Evolutionary conservation across 1,140 invertebrate genomes (phyloP).

Genomic region (Drosophila lacertosa): DNA sequence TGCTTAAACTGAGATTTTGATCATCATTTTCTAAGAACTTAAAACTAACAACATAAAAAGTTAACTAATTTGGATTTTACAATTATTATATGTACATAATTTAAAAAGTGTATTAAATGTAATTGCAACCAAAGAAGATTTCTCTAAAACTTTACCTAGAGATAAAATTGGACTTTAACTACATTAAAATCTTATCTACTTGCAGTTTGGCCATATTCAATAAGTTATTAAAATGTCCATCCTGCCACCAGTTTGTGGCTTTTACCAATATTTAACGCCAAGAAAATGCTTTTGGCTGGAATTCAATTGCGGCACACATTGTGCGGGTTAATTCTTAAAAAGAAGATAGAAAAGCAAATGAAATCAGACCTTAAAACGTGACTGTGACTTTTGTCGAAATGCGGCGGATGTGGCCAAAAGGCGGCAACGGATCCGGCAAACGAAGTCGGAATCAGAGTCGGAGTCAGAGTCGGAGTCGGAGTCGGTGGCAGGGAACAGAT

Average conservation of each 20-base stretch:
- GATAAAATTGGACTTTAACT: no score
- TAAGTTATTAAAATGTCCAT: neutral
- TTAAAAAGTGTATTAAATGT: no score
- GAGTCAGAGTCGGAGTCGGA: conserved; percentile 13
- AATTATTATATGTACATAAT: no score
- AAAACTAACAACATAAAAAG: no score
- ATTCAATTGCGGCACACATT: no score
- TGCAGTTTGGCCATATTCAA: neutral
- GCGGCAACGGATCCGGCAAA: neutral
- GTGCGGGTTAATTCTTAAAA: neutral
- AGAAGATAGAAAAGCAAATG: conserved; percentile 45
- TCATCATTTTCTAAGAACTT: no score
- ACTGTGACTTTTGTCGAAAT: conserved; percentile 57
- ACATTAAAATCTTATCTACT: no score
- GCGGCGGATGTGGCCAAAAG: conserved; percentile 23
- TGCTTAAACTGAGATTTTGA: no score
- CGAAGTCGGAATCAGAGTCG: conserved; percentile 12
- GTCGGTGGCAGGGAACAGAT: conserved; percentile 36
- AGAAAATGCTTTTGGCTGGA: neutral
- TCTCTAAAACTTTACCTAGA: no score
- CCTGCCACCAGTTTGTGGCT: neutral
- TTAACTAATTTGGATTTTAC: no score
- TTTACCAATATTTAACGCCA: conserved; percentile 4
- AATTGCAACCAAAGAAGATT: no score
- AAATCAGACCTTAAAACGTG: conserved; percentile 74